These are phyloP conservation scores for Sinhomidia bicolor DNA, from an alignment of 2,888 invertebrate species.

Conservation along the genomic window DNA sequence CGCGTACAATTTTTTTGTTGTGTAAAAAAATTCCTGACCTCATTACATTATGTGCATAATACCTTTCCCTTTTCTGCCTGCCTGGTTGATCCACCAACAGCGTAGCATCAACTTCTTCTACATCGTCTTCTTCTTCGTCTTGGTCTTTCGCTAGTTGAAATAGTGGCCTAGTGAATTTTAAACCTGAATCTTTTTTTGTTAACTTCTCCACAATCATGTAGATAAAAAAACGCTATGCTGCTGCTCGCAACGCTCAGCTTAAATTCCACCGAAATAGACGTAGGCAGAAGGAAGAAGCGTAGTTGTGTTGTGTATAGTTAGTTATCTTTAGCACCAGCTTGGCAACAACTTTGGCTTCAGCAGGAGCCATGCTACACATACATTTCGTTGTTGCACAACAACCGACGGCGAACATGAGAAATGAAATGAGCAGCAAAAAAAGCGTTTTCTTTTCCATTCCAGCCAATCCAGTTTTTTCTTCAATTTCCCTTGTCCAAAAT, in stretches of 20 bases:
- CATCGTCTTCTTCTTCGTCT: neutral
- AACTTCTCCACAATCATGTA: neutral
- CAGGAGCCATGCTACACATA: slow-evolving; percentile 3
- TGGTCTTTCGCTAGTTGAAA: slow-evolving; percentile 30
- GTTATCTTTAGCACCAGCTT: neutral
- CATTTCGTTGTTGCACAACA: slow-evolving; percentile 42
- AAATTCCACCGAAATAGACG: too few species aligned
- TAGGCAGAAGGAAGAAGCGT: too few species aligned
- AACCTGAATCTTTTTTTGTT: slow-evolving; percentile 36
- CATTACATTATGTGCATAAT: slow-evolving; percentile 65
- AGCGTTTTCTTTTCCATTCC: slow-evolving; percentile 3
- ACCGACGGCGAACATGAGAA: slow-evolving; percentile 2
- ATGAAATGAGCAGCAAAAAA: slow-evolving; percentile 13
- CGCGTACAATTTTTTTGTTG: slow-evolving; percentile 42
- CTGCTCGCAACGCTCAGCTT: too few species aligned
- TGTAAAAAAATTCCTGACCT: slow-evolving; percentile 65
- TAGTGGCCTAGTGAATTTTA: slow-evolving; percentile 65
- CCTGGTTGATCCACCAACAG: neutral
- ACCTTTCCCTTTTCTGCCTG: neutral
- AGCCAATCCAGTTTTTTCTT: slow-evolving; percentile 11
- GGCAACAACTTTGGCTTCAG: neutral
- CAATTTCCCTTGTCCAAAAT: neutral
- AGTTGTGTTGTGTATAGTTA: neutral
- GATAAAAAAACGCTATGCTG: neutral
- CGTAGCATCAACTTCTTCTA: neutral